phyloP scores from a whole-genome alignment of 2,888 invertebrate species.

The Hedychridium roseum region DNA sequence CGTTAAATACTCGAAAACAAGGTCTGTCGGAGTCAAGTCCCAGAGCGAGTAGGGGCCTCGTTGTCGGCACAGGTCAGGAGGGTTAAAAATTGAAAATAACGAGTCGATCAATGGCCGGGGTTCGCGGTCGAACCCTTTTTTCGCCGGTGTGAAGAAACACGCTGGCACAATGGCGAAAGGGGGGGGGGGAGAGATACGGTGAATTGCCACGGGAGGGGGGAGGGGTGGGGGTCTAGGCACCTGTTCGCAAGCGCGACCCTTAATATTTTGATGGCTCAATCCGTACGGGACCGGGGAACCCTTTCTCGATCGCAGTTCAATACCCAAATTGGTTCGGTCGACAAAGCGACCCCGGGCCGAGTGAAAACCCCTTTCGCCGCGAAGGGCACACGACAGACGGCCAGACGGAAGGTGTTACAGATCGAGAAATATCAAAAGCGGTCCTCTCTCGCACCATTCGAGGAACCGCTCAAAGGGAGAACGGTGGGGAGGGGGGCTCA shows the following conservation, averaged over 20 bases:
- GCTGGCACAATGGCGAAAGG: constrained; percentile 27
- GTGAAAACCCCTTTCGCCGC: constrained; percentile 16
- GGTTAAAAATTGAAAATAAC: constrained; percentile 26
- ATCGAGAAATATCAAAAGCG: constrained; percentile 35
- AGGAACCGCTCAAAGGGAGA: too few relatives aligned
- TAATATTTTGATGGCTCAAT: constrained; percentile 63
- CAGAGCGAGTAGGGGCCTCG: neutral
- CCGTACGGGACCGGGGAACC: constrained; percentile 25
- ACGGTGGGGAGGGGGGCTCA: too few relatives aligned
- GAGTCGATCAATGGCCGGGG: constrained; percentile 33
- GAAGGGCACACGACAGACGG: constrained; percentile 28
- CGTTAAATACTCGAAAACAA: neutral
- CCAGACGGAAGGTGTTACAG: constrained; percentile 53
- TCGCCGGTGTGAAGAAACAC: constrained; percentile 29
- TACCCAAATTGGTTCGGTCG: constrained; percentile 59
- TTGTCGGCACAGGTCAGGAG: neutral
- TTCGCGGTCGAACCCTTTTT: constrained; percentile 27
- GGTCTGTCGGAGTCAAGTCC: neutral
- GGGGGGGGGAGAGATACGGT: neutral
- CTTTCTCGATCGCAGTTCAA: constrained; percentile 59
- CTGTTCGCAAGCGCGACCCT: constrained; percentile 43
- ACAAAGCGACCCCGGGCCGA: constrained; percentile 30
- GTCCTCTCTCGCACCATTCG: constrained; percentile 18
- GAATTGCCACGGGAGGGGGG: constrained; percentile 2
- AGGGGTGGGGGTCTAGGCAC: constrained; percentile 32